These are phyloP conservation scores for Coenobita brevimanus DNA, from an alignment of 1,140 invertebrate species.

Conservation along the genomic window DNA sequence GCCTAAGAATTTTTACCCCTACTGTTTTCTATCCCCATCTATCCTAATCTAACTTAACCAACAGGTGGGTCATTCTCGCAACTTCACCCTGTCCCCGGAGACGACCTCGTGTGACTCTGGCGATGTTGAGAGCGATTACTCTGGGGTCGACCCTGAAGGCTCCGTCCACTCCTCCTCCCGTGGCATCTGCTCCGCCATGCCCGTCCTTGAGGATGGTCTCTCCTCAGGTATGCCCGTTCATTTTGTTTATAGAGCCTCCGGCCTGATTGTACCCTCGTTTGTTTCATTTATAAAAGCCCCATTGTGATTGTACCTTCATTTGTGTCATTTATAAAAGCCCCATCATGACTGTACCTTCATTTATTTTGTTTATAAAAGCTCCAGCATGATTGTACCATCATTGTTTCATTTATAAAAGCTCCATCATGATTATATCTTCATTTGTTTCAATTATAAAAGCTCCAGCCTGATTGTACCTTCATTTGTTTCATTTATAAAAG, in stretches of 20 bases:
- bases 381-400: no score
- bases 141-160: slow-evolving; percentile 72
- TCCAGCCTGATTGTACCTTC: no score
- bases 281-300: no score
- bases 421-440: no score
- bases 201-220: slow-evolving; percentile 92
- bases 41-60: not conserved
- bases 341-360: no score
- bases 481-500: no score
- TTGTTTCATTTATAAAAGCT: no score
- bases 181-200: slow-evolving; percentile 85
- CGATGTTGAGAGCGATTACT: slow-evolving; percentile 80
- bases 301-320: no score
- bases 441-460: no score
- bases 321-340: no score
- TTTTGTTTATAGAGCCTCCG: not conserved
- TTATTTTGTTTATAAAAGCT: no score
- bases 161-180: slow-evolving; percentile 68
- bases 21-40: not conserved
- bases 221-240: slow-evolving; percentile 76
- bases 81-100: slow-evolving; percentile 93
- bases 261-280: not conserved
- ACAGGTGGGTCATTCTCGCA: slow-evolving; percentile 73
- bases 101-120: slow-evolving; percentile 96
- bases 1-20: not conserved